A percentile compares a stretch with the other conserved stretches of the same genome.
These are phyloP conservation scores for Limanda limanda DNA, from an alignment of 2,113 vertebrate species.

Conservation along the genomic window DNA sequence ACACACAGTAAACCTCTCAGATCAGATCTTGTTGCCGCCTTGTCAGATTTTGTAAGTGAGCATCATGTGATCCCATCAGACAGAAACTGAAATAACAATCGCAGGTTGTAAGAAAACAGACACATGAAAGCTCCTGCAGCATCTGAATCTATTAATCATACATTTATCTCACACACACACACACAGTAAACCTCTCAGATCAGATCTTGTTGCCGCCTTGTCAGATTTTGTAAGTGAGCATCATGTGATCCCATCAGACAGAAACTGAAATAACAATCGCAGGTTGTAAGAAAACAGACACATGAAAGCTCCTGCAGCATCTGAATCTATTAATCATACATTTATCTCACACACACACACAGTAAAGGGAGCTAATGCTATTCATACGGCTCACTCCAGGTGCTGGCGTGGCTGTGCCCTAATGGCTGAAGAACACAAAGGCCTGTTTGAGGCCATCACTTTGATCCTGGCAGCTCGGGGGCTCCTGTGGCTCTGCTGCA, in stretches of 20 bases:
- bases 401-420: conserved; percentile 39
- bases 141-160: not conserved
- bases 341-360: conserved; percentile 5
- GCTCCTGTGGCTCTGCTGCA: conserved; percentile 38
- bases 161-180: not conserved
- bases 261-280: not conserved
- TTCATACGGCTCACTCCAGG: conserved; percentile 47
- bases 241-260: not conserved
- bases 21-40: not conserved
- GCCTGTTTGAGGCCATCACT: conserved; percentile 63
- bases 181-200: not conserved
- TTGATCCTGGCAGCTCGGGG: conserved; percentile 59
- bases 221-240: too few species aligned
- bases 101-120: not conserved
- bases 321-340: not conserved
- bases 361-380: conserved; percentile 47
- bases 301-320: not conserved
- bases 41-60: too few species aligned
- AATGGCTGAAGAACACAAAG: conserved; percentile 69
- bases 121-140: not conserved
- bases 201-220: too few species aligned
- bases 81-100: not conserved
- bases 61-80: not conserved
- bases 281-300: not conserved
- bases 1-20: too few species aligned